Conservation (phyloP, 2,797 vertebrate species). For the Petrocephalus sullivani region DNA sequence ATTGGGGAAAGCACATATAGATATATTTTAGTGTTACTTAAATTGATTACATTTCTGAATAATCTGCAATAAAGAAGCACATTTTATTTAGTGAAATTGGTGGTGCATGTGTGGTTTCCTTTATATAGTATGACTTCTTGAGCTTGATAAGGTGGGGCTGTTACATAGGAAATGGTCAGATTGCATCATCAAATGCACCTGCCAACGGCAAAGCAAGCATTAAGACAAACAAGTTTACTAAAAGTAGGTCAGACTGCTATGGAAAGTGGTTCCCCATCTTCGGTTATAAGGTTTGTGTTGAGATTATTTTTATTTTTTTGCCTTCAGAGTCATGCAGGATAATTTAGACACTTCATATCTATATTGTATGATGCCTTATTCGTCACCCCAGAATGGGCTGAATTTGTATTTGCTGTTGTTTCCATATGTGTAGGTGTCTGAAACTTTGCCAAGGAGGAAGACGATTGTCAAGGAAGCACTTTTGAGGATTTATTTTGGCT, state of each 20-base stretch:
- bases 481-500: background rate
- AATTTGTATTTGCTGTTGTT: slow-evolving; percentile 12
- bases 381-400: background rate
- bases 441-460: slow-evolving; percentile 8
- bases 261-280: background rate
- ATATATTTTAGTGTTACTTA: background rate
- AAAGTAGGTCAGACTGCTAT: slow-evolving; percentile 42
- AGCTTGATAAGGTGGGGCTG: background rate
- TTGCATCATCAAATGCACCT: slow-evolving; percentile 48
- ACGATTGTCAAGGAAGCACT: background rate
- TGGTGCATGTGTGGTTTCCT: background rate
- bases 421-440: background rate
- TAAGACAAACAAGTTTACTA: slow-evolving; percentile 25
- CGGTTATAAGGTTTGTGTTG: background rate
- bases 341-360: background rate
- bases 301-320: background rate
- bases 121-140: background rate
- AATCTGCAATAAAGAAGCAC: background rate
- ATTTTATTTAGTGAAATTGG: background rate
- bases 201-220: slow-evolving; percentile 28
- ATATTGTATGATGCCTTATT: background rate
- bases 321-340: background rate
- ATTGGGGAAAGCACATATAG: background rate
- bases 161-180: slow-evolving; percentile 36
- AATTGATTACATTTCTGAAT: background rate